A percentile compares a stretch with the other conserved stretches of the same genome.
phyloP scores from a whole-genome alignment of 2,113 vertebrate genomes.

The Cynocephalus volans region DNA sequence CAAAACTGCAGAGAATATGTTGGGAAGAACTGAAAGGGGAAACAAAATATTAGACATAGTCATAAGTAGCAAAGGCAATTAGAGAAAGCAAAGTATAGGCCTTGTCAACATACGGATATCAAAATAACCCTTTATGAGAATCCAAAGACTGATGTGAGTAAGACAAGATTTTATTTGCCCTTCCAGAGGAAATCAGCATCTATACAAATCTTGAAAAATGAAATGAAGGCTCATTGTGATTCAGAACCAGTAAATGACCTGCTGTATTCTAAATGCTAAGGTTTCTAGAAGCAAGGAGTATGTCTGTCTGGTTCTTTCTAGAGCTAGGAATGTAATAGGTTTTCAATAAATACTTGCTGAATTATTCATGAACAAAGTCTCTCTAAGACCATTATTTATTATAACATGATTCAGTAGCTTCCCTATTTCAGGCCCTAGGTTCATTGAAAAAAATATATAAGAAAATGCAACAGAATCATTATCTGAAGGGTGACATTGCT shows the following conservation, averaged over 20 bases:
- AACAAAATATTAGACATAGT: background rate
- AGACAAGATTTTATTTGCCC: background rate
- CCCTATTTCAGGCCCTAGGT: background rate
- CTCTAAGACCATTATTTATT: background rate
- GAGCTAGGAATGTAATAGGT: background rate
- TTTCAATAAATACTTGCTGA: background rate
- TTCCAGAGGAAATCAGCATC: background rate
- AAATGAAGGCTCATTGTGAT: background rate
- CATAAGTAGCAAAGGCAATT: background rate
- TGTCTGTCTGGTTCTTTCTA: background rate
- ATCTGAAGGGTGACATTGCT: too few species aligned
- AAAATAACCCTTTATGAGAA: background rate
- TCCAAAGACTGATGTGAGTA: background rate
- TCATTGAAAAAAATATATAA: background rate
- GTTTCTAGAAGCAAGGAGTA: background rate
- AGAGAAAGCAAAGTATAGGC: background rate
- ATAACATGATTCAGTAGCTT: constrained; percentile 9
- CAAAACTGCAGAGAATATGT: background rate
- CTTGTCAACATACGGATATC: background rate
- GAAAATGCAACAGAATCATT: too few species aligned
- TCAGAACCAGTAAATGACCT: background rate
- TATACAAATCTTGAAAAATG: background rate
- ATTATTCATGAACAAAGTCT: constrained; percentile 14
- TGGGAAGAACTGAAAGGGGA: background rate
- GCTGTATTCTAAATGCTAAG: too few species aligned